Conservation (phyloP, 1,140 invertebrate genomes). For the Drosophila teissieri region DNA sequence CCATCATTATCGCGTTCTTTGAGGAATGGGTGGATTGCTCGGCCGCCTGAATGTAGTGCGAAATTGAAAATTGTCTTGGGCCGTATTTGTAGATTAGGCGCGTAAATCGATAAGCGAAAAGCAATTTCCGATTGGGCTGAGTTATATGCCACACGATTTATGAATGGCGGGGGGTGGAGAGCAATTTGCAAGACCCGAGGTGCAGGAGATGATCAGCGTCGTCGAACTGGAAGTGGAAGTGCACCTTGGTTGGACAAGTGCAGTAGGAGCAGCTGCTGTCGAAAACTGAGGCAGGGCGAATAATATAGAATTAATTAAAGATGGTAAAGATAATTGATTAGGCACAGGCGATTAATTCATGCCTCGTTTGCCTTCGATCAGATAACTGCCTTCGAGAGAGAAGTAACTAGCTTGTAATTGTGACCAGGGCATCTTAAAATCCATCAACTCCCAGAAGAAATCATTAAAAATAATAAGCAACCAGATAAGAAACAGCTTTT, state of each 20-base stretch:
- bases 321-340: conserved; percentile 84
- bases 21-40: not conserved
- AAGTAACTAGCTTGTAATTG: conserved; percentile 25
- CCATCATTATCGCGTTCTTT: conserved; percentile 24
- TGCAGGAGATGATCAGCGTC: conserved; percentile 60
- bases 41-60: conserved; percentile 44
- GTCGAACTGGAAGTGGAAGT: conserved; percentile 19
- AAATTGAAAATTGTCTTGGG: conserved; percentile 69
- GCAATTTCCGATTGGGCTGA: conserved; percentile 78
- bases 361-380: conserved; percentile 57
- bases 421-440: not conserved
- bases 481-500: not conserved
- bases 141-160: conserved; percentile 76
- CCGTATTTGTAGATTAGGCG: conserved; percentile 68
- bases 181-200: conserved; percentile 70
- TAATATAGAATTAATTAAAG: conserved; percentile 84
- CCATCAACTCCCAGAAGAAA: not conserved
- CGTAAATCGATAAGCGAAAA: conserved; percentile 79
- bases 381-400: conserved; percentile 34
- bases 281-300: conserved; percentile 69
- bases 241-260: conserved; percentile 9
- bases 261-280: conserved; percentile 53
- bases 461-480: conserved; percentile 11
- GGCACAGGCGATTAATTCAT: conserved; percentile 78
- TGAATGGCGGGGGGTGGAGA: conserved; percentile 33